Evolutionary conservation across 2,113 vertebrate genomes (phyloP).

Genomic region (Takifugu bimaculatus): DNA sequence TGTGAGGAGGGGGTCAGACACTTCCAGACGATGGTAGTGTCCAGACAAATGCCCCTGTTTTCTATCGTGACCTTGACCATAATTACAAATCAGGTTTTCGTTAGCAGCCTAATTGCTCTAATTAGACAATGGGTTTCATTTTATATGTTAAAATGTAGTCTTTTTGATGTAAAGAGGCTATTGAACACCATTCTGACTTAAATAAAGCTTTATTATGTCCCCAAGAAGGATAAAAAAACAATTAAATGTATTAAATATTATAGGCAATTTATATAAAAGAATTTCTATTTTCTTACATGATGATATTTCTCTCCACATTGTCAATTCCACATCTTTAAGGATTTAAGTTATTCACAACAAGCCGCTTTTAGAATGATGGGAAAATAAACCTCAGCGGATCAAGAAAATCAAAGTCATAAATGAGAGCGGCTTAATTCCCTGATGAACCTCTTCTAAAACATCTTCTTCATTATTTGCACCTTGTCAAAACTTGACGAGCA

Average conservation of each 20-base stretch:
- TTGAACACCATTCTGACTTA: slow-evolving; percentile 8
- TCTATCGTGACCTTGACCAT: slow-evolving; percentile 8
- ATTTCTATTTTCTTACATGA: no score
- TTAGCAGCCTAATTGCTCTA: slow-evolving; percentile 20
- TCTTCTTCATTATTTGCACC: no score
- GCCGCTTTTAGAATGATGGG: no score
- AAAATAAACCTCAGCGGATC: neutral
- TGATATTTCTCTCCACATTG: no score
- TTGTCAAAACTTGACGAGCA: neutral
- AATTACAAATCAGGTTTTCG: slow-evolving; percentile 19
- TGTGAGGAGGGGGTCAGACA: neutral
- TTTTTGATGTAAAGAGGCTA: no score
- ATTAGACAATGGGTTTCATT: slow-evolving; percentile 37
- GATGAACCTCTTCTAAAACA: neutral
- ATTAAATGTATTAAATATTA: no score
- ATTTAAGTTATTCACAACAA: neutral
- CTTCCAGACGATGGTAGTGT: neutral
- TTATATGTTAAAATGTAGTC: slow-evolving; percentile 7
- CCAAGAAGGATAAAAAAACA: slow-evolving; percentile 5
- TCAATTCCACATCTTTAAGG: no score
- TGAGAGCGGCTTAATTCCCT: neutral
- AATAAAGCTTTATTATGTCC: slow-evolving; percentile 38
- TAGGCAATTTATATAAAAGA: no score
- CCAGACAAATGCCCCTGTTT: neutral
- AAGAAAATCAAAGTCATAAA: neutral